Base-by-base conservation (phyloP, 2,113 vertebrate genomes). In the Beaufortia kweichowensis region DNA sequence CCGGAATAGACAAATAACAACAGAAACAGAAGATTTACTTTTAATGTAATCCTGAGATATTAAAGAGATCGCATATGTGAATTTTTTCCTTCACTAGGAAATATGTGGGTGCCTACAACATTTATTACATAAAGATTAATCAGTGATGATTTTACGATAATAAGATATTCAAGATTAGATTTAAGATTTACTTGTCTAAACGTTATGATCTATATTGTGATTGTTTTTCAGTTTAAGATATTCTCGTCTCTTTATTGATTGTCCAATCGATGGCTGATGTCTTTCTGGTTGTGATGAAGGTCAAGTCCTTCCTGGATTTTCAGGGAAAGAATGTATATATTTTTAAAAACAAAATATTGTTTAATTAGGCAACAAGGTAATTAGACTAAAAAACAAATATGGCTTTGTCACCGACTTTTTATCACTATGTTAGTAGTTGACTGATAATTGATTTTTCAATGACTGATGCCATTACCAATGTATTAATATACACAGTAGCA, bases 191-290 rank as follows among this genome's bases (percentile, higher is more conserved):
- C 21, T n/a, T n/a, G n/a, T n/a, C n/a, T n/a, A n/a, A n/a, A 23
- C 19, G 12, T 61, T 29, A 11, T 31, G 59, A 24, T 12, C 62
- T 26, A 2, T 21, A 23, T 53, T 19, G n/a, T 39, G 61, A 64
- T 2, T 11, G n/a, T 43, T 3, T 2, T 39, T 3, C n/a, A 12
- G 33, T 39, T 39, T 15, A 23, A n/a, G 39, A 6, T 46, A 17
- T 26, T 17, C 17, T 9, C 5, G 15, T 65, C 23, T 66, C 39
- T 78, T 33, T 79, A 68, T 79, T 80, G 79, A 73, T 41, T 23
- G 23, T 64, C 6, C 12, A 15, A 50, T 76, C 55, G 6, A 56
- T 23, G 17, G 62, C 28, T 39, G 50, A 6, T 39, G 11, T 61
- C 55, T 59, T 19, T 15, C 63, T 76, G 24, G 29, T 61, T 28